These are phyloP conservation scores for Morelia viridis DNA, from an alignment of 2,797 vertebrate genomes.

Conservation along the genomic window DNA sequence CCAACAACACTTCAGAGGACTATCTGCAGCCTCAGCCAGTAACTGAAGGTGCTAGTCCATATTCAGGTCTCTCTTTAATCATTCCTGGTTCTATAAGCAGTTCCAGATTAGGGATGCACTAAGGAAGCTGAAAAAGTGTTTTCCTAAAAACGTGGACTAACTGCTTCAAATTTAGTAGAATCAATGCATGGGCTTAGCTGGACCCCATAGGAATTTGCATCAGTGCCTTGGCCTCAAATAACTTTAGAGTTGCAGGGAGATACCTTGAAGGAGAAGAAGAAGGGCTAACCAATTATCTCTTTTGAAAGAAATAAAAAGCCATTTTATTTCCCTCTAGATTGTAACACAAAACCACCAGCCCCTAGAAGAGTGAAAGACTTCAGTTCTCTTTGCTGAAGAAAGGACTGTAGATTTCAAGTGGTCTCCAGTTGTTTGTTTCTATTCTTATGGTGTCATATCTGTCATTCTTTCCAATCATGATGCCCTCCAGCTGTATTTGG, in stretches of 20 bases:
- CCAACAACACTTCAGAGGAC: background rate
- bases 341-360: background rate
- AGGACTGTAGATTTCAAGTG: background rate
- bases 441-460: background rate
- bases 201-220: background rate
- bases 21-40: background rate
- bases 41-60: background rate
- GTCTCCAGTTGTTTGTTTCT: background rate
- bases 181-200: background rate
- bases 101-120: background rate
- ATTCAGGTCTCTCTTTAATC: background rate
- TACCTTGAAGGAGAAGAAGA: background rate
- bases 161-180: background rate
- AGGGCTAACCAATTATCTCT: background rate
- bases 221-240: too few species aligned
- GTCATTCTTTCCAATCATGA: background rate
- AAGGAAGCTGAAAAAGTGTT: background rate
- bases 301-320: background rate
- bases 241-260: background rate
- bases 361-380: background rate
- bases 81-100: background rate
- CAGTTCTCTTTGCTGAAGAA: background rate
- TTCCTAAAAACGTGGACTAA: background rate
- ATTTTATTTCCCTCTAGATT: background rate
- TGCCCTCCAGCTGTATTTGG: background rate